Evolutionary conservation across 2,113 vertebrate species (phyloP), one percentile per base, ranked within the genome.

Genomic region (Poeciliopsis retropinna): DNA sequence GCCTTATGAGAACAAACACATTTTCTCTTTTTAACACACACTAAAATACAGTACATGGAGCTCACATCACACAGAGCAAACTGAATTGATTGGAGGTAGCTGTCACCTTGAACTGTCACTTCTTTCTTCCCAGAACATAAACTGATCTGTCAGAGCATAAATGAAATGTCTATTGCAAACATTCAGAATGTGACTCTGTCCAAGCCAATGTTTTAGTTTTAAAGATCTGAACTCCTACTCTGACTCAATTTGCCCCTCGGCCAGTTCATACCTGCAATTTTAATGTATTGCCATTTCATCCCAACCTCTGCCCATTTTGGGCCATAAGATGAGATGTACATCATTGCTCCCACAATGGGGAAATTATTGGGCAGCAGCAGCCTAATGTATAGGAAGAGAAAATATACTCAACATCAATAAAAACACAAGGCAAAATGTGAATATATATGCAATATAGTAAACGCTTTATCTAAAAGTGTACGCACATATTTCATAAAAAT

Each of bases 41-140:
- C 30, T 81, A 72, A 83, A 75, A 80, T 72, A 64, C 54, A 57
- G 68, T 65, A 81, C 71, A 74, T 72, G 76, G 63, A 74, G 47
- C 67, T 84, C 66, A 78, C 74, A 76, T 77, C 81, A 72, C 79
- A 78, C 72, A 61, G 70, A 37, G 32, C 70, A n/a, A 79, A 80
- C 73, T 61, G 77, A 78, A 80, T 79, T 86, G 84, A 87, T 78
- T 85, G 68, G 75, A 84, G 79, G 72, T 57, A 88, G 82, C 73
- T 28, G 67, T 87, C 85, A 93, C 89, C 89, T 92, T 91, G 83
- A 93, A 90, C 87, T 90, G 92, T 79, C 88, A 89, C 73, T 87
- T 86, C 71, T 80, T 83, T 83, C 89, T 84, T 90, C 84, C 51
- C 78, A 22, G 37, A 75, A 76, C 85, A 82, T 84, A 83, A 76